A percentile compares a stretch with the other conserved stretches of the same genome.
Conservation (phyloP, 1,140 invertebrate genomes). For the Chrysomallon squamiferum region DNA sequence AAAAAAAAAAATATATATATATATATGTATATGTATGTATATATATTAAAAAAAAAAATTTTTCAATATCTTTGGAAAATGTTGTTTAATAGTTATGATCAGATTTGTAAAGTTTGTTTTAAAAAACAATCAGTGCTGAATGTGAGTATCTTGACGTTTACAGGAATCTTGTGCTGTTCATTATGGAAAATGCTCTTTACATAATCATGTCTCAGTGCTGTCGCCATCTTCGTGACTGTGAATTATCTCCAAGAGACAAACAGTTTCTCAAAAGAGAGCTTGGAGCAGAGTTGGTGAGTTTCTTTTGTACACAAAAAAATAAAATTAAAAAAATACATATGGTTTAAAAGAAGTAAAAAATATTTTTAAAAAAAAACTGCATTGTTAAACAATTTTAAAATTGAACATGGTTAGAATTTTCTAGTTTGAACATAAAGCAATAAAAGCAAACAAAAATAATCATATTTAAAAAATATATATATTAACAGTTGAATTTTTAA, state of each 20-base stretch:
- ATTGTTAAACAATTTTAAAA: background rate
- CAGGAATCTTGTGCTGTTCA: slow-evolving; percentile 44
- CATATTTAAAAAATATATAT: too few species aligned
- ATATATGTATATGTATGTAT: too few species aligned
- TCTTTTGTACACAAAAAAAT: background rate
- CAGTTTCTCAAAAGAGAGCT: slow-evolving; percentile 62
- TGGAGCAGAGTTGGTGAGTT: slow-evolving; percentile 59
- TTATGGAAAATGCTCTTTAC: slow-evolving; percentile 50
- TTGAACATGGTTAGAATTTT: background rate
- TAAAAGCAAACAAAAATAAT: too few species aligned
- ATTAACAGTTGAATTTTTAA: too few species aligned
- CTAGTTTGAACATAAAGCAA: too few species aligned
- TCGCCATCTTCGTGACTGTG: slow-evolving; percentile 52
- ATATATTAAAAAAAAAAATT: too few species aligned
- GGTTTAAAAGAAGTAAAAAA: background rate
- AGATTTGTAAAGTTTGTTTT: too few species aligned
- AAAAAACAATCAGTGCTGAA: too few species aligned
- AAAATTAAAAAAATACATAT: too few species aligned
- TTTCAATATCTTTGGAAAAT: too few species aligned
- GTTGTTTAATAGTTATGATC: too few species aligned
- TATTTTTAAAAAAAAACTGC: background rate
- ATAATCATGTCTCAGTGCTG: slow-evolving; percentile 61
- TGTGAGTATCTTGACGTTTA: slow-evolving; percentile 11
- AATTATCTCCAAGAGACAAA: slow-evolving; percentile 53
- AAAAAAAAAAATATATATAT: too few species aligned